Base-by-base conservation (phyloP, 2,113 vertebrate genomes). In the Rissa tridactyla region DNA sequence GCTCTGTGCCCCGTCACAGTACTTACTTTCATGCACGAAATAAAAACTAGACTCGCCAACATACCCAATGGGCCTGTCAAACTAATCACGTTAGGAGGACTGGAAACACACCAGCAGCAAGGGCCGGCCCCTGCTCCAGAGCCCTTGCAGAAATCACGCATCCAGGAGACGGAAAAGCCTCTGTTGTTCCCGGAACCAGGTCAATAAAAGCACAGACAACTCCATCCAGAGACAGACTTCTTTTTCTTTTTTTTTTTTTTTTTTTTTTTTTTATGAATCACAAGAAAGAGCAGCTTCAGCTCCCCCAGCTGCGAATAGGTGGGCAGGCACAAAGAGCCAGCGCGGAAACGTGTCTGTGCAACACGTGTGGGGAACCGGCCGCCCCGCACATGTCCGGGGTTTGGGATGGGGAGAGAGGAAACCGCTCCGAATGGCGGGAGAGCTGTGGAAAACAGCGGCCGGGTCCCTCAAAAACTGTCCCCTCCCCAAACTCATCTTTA, bases 151-250 rank as follows among this genome's bases (percentile, higher is more conserved):
- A 82, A 92, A 91, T 83, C 91, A 89, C 0, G 36, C 89, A 68
- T 40, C 64, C 77, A 94, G 66, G 80, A 97, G 96, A 93, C 1
- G 1, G 92, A 95, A 94, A 88, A 94, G 80, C 88, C 91, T 90
- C 73, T 57, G 54, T 92, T 30, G 1, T 96, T 97, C 95, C 96
- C 58, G 86, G 96, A 97, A 96, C 94, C 85, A 84, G 83, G 96
- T 96, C 96, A 96, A 95, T 97, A 95, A 97, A 94, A 83, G 73
- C 94, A 85, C 82, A 96, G 94, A 92, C 89, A 82, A 95, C 78
- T 93, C 91, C 76, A 89, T 86, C 87, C 95, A 86, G 64, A 82
- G n/a, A 81, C 38, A 89, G 79, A 78, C n/a, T 82, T 78, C 75
- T 73, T 79, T 20, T 42, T 68, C 34, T 68, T 44, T 46, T 40